phyloP scores from a whole-genome alignment of 2,797 vertebrate species.

The Garrulus glandarius region DNA sequence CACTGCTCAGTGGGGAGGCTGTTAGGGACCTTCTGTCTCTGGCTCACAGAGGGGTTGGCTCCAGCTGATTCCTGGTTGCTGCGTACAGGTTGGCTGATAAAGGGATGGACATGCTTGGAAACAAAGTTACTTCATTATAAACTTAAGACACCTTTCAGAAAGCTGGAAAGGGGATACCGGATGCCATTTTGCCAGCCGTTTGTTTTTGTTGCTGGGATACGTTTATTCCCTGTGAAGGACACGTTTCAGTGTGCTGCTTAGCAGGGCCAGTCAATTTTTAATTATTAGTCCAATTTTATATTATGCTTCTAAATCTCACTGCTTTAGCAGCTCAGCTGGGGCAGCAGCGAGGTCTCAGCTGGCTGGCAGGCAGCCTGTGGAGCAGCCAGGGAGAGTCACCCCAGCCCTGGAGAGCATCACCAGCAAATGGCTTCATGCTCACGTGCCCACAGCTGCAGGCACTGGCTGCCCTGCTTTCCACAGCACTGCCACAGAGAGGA shows the following conservation, averaged over 20 bases:
- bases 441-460: constrained; percentile 16
- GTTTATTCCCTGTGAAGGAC: background rate
- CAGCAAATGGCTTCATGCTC: constrained; percentile 2
- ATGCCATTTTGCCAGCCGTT: background rate
- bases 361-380: background rate
- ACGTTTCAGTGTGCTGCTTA: background rate
- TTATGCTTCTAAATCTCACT: background rate
- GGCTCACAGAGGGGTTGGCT: rapidly evolving
- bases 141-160: background rate
- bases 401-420: background rate
- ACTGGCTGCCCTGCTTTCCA: constrained; percentile 1
- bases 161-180: background rate
- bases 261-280: background rate
- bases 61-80: background rate
- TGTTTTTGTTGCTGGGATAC: constrained; percentile 13
- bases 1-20: rapidly evolving
- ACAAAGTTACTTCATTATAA: background rate
- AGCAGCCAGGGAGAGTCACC: background rate
- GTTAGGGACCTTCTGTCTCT: rapidly evolving
- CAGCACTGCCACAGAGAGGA: rapidly evolving
- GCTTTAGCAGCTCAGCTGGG: background rate
- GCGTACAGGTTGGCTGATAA: background rate
- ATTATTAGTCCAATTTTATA: background rate
- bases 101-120: background rate
- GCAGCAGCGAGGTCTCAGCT: background rate